These are phyloP conservation scores for Liposcelis brunnea DNA, from an alignment of 2,888 invertebrate species.

Conservation along the genomic window DNA sequence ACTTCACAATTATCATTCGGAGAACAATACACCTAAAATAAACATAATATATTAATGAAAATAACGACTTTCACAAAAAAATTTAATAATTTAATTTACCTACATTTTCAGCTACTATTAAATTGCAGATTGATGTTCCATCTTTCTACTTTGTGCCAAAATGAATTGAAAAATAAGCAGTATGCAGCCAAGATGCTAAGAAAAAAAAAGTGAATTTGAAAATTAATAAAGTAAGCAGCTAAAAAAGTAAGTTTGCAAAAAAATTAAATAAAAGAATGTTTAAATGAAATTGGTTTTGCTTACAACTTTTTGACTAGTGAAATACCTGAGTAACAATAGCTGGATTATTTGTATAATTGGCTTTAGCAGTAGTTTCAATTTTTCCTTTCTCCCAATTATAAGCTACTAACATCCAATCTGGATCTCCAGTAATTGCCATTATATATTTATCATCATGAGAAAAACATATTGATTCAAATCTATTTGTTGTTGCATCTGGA, in stretches of 20 bases:
- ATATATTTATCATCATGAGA: slow-evolving; percentile 68
- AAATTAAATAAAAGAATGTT: too few relatives aligned
- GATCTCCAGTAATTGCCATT: slow-evolving; percentile 61
- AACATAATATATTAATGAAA: slow-evolving; percentile 4
- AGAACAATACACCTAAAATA: slow-evolving; percentile 51
- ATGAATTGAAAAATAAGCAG: slow-evolving; percentile 5
- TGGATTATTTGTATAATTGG: slow-evolving; percentile 46
- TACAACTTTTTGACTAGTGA: slow-evolving; percentile 1
- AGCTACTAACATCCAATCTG: slow-evolving; percentile 65
- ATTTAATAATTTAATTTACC: slow-evolving; percentile 19
- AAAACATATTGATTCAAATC: slow-evolving; percentile 57
- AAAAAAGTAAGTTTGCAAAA: neutral
- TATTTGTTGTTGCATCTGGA: slow-evolving; percentile 33
- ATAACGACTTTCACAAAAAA: slow-evolving; percentile 21
- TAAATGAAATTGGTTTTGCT: too few relatives aligned
- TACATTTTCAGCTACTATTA: neutral
- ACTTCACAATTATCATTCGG: slow-evolving; percentile 58
- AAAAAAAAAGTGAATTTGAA: too few relatives aligned
- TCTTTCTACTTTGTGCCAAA: neutral
- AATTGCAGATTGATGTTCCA: slow-evolving; percentile 6
- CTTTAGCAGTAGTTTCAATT: slow-evolving; percentile 54
- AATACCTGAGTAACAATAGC: slow-evolving; percentile 44
- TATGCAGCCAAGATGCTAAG: too few relatives aligned
- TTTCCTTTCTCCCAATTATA: slow-evolving; percentile 71
- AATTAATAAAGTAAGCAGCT: neutral